Conservation (phyloP, 2,888 invertebrate genomes). For the Oscheius myriophilus region DNA sequence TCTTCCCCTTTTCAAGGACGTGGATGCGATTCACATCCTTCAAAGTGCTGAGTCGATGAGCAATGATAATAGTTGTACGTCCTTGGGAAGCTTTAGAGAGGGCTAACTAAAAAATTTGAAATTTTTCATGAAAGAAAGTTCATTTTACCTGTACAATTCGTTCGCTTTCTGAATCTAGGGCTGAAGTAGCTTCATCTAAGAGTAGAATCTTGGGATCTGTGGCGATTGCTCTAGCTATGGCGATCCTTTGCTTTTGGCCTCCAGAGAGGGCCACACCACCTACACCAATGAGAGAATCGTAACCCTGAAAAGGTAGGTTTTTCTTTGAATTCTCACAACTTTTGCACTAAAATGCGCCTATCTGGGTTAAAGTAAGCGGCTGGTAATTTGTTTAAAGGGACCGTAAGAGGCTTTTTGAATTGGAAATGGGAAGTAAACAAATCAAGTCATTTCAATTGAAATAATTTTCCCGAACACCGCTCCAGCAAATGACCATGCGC, state of each 20-base stretch:
- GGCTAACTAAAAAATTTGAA: constrained; percentile 37
- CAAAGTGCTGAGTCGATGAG: constrained; percentile 60
- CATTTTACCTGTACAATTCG: constrained; percentile 61
- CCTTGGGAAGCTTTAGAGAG: constrained; percentile 48
- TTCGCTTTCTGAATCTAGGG: constrained; percentile 72
- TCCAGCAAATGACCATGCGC: no score
- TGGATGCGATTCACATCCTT: constrained; percentile 48
- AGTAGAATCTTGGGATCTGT: constrained; percentile 71
- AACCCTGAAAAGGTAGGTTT: constrained; percentile 34
- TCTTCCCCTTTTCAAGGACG: constrained; percentile 48
- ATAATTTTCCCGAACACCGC: no score
- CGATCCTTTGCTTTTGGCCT: constrained; percentile 72
- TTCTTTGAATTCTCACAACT: background rate
- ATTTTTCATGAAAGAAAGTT: background rate
- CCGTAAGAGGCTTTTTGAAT: no score
- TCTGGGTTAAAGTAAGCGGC: no score
- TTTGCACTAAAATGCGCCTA: no score
- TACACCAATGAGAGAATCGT: constrained; percentile 69
- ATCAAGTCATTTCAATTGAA: no score
- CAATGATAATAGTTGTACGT: constrained; percentile 55
- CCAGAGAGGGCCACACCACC: constrained; percentile 71
- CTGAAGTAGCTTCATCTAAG: constrained; percentile 72
- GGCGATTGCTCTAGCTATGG: constrained; percentile 70
- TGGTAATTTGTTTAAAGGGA: no score
- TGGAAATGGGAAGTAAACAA: no score